Percentiles rank a stretch among this genome's conserved stretches.
phyloP scores from a whole-genome alignment of 2,888 invertebrate species.

The Acronicta leporina region DNA sequence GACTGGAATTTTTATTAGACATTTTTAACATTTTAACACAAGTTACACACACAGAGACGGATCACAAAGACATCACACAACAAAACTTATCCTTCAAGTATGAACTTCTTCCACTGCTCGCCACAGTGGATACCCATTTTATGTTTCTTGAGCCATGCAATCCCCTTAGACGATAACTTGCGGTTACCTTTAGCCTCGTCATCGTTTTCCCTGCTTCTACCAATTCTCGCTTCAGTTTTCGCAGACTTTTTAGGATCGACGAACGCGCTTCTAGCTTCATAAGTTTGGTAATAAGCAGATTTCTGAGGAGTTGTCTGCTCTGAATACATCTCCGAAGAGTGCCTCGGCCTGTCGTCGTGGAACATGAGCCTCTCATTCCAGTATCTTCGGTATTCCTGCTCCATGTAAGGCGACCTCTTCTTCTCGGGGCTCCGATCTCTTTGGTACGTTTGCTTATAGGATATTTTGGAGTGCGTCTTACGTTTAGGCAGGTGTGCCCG shows the following conservation, averaged over 20 bases:
- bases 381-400: conserved; percentile 74
- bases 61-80: conserved; percentile 34
- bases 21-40: conserved; percentile 40
- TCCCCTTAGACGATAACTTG: conserved; percentile 50
- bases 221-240: conserved; percentile 1
- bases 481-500: conserved; percentile 40
- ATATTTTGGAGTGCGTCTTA: conserved; percentile 62
- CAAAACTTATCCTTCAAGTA: conserved; percentile 62
- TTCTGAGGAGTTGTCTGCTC: conserved; percentile 15
- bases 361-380: conserved; percentile 74
- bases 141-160: conserved; percentile 72
- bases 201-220: neutral
- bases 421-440: conserved; percentile 56
- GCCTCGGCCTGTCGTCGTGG: conserved; percentile 50
- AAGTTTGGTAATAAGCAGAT: conserved; percentile 59
- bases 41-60: conserved; percentile 48
- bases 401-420: conserved; percentile 68
- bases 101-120: conserved; percentile 71
- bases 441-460: conserved; percentile 45
- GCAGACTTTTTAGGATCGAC: conserved; percentile 31
- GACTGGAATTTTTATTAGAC: conserved; percentile 57
- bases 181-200: neutral
- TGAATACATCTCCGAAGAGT: conserved; percentile 54
- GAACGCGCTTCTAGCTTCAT: conserved; percentile 67
- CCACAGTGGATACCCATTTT: conserved; percentile 68